Evolutionary conservation across 2,888 invertebrate species (phyloP), one percentile per base, ranked within the genome.

Genomic region (Morpho deidamia): DNA sequence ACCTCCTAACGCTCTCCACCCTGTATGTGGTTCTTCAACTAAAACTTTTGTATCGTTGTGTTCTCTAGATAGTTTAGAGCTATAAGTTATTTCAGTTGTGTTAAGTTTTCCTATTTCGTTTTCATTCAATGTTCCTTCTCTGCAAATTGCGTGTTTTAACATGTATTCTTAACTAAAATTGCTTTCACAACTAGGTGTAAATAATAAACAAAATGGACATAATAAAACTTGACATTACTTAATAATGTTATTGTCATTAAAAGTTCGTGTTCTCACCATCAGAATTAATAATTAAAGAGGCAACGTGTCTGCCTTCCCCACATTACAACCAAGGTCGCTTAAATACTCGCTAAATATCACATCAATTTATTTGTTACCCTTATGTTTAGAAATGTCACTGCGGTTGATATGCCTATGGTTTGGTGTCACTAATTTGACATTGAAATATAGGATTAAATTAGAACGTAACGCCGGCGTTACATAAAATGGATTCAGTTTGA

Each of bases 371-470:
- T 60, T 62, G 60, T 79, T 76, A 81, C 84, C 85, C 78, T 80
- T 76, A 68, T 82, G 78, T 81, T 87, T 81, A 74, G 85, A 86
- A 88, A 89, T 85, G 88, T 86, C 88, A 87, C 76, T 81, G 80
- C 66, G 76, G 70, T 72, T 81, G 81, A 84, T 81, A 78, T 70
- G 81, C 81, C 78, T 83, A 87, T 84, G 81, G 79, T 81, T 81
- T 82, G 83, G 78, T 83, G 77, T 80, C 80, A 80, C 78, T 82
- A 79, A 85, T 84, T 83, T 85, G 85, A 85, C 83, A 86, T 76
- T 83, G 85, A 86, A 78, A 79, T 78, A 81, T 77, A 75, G 81
- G 80, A 84, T 86, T 86, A 85, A 85, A 86, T 85, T 79, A 82
- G 72, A 81, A 82, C 80, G 78, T 77, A 81, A 78, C 71, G 74